These are phyloP conservation scores for Oscheius sp. DNA, from an alignment of 1,140 invertebrate species.

Conservation along the genomic window DNA sequence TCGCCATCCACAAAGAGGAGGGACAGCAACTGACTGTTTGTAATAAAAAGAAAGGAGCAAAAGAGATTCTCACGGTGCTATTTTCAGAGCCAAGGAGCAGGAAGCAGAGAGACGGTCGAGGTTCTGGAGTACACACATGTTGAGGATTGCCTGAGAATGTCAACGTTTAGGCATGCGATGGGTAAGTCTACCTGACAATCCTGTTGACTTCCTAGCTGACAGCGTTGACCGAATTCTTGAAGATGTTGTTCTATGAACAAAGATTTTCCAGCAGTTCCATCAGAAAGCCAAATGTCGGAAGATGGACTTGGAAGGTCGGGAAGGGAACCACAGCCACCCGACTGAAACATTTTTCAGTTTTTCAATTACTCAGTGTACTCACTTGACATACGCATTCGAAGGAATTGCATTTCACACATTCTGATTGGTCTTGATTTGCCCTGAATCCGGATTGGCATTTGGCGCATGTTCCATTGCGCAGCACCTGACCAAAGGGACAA, in stretches of 20 bases:
- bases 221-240: neutral
- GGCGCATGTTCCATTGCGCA: neutral
- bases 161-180: neutral
- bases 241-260: neutral
- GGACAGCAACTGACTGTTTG: neutral
- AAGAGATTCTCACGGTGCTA: neutral
- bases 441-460: neutral
- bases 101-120: neutral
- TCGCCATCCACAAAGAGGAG: neutral
- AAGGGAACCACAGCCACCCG: neutral
- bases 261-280: neutral
- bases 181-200: neutral
- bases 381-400: neutral
- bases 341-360: too few species aligned
- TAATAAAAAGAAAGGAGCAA: neutral
- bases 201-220: neutral
- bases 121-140: slow-evolving; percentile 24
- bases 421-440: neutral
- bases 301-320: neutral
- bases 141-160: slow-evolving; percentile 3
- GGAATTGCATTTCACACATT: neutral
- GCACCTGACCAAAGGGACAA: neutral
- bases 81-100: neutral
- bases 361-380: too few species aligned
- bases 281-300: neutral